Evolutionary conservation across 2,888 invertebrate species (phyloP), one percentile per base, ranked within the genome.

Genomic region (Pegoplata infirma): DNA sequence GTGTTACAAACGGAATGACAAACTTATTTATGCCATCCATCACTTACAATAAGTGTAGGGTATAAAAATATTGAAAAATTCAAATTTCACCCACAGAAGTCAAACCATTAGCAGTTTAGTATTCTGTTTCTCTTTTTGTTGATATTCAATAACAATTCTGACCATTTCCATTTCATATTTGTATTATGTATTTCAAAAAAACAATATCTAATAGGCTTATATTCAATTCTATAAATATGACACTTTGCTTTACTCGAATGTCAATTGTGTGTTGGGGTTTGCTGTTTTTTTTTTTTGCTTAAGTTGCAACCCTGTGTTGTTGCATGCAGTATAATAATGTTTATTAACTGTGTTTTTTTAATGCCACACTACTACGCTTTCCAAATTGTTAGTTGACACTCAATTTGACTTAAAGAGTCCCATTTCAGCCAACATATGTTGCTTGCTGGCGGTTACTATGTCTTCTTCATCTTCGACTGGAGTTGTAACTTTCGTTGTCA

Each of bases 361-460:
- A 51, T 74, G 58, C n/a, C n/a, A n/a, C n/a, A n/a, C 59, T 63
- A 10, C 59, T 40, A 40, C 1, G 36, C 51, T 46, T 46, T 55
- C 36, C 49, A 25, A n/a, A 21, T 17, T 86, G 87, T 85, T 86
- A 88, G 87, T 87, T 88, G 87, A 87, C 87, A 87, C 87, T 86
- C 86, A 86, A 85, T 87, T 88, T 86, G 88, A 85, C 86, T 84
- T 83, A 82, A 72, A 75, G 74, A 71, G 61, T 79, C 79, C 14
- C 71, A 75, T 79, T 79, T 63, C 79, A 63, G 56, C 32, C 53
- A 59, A 55, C 76, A 79, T 79, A 79, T 79, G 79, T 46, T n/a
- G n/a, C 69, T 55, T n/a, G n/a, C n/a, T n/a, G n/a, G n/a, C n/a
- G n/a, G n/a, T n/a, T n/a, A n/a, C n/a, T n/a, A n/a, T n/a, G n/a